Percentiles rank a stretch among this genome's conserved stretches.
These are phyloP conservation scores for Ethmia dodecea DNA, from an alignment of 2,888 invertebrate species.

Conservation along the genomic window DNA sequence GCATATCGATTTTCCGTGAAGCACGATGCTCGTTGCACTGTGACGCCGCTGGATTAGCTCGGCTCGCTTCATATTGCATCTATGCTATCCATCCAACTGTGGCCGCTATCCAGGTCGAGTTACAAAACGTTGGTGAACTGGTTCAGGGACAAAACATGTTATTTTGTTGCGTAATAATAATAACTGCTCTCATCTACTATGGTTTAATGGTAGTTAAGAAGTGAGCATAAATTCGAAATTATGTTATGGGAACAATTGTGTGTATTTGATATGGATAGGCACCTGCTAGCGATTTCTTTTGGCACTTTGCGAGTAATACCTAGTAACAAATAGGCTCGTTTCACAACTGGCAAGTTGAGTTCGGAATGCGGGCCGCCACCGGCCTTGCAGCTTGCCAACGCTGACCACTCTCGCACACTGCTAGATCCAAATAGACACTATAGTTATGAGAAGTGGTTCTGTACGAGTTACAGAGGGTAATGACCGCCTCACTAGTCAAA, in stretches of 20 bases:
- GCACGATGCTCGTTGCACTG: no score
- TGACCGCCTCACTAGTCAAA: constrained; percentile 31
- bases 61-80: background rate
- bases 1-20: no score
- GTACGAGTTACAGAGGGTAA: constrained; percentile 37
- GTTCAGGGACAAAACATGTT: constrained; percentile 61
- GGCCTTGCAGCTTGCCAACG: constrained; percentile 70
- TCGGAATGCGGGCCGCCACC: constrained; percentile 66
- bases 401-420: constrained; percentile 64
- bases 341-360: constrained; percentile 60
- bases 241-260: background rate
- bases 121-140: constrained; percentile 60
- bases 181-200: constrained; percentile 34
- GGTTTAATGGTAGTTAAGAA: constrained; percentile 11
- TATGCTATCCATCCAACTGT: constrained; percentile 30
- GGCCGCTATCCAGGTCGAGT: constrained; percentile 56
- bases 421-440: constrained; percentile 48
- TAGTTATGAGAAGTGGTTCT: constrained; percentile 29
- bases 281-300: constrained; percentile 1
- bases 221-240: constrained; percentile 6
- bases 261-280: no score
- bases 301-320: background rate
- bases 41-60: background rate
- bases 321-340: constrained; percentile 55
- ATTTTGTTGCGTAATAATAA: constrained; percentile 57